Evolutionary conservation across 2,113 vertebrate genomes (phyloP), one percentile per base, ranked within the genome.

Genomic region (Gymnorhina tibicen): DNA sequence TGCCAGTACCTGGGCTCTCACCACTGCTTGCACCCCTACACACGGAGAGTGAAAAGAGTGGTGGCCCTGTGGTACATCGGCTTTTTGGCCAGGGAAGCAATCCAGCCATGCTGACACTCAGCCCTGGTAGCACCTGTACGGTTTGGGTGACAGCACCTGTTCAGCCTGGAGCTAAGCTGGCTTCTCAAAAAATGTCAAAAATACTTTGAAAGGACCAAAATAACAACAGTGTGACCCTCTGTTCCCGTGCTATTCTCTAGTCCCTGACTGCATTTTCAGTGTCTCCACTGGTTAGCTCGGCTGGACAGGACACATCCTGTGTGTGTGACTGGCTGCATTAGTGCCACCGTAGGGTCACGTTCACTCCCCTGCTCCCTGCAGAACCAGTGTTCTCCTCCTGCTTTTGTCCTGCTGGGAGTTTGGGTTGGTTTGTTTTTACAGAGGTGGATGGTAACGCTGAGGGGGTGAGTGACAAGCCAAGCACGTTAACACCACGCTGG

Each of bases 161-260:
- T 58, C 52, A 22, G 27, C 70, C n/a, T 18, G 37, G 59, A 23
- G 6, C 11, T 39, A 24, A 24, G 58, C 58, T 59, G 52, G 19
- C 41, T 21, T 73, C 53, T 23, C 1, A 1, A 23, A 35, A 70
- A 46, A 22, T 0, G 1, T 16, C 16, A 37, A 12, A 74, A 66
- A 9, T 35, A 28, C 6, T 15, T 53, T 4, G 7, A 47, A 47
- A n/a, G 44, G 8, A 10, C 4, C 3, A 28, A 24, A 94, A 3
- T 11, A 17, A 4, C 21, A 30, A 4, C 17, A 23, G 16, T 10
- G 16, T 30, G 41, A 50, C 4, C 21, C 16, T 32, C 7, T 47
- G 4, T 7, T 39, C 24, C 19, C 0, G 0, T 3, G 4, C 22
- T n/a, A 1, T 5, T 47, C 17, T 53, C 46, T 17, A 9, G 8